Percentiles rank a stretch among this genome's conserved stretches.
Conservation (phyloP, 2,797 vertebrate genomes). For the Phylloscopus collybita region DNA sequence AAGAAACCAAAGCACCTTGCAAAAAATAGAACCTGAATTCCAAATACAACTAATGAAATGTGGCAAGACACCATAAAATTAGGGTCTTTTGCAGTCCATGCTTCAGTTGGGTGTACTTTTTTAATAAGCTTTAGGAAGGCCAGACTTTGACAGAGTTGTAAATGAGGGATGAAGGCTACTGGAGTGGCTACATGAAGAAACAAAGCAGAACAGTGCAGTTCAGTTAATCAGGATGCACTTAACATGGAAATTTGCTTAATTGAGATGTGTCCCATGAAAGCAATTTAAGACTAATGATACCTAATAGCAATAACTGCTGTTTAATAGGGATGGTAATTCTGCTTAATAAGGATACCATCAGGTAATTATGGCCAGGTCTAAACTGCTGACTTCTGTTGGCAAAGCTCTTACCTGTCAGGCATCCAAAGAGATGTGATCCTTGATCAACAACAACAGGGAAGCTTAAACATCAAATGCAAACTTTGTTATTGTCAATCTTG, state of each 20-base stretch:
- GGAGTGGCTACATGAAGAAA: not conserved
- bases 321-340: slow-evolving; percentile 57
- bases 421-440: not conserved
- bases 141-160: not conserved
- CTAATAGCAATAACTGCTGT: slow-evolving; percentile 56
- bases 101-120: not conserved
- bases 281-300: slow-evolving; percentile 58
- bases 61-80: not conserved
- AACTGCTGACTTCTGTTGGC: not conserved
- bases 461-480: not conserved
- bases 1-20: not conserved
- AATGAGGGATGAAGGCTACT: not conserved
- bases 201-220: not conserved
- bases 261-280: slow-evolving; percentile 64
- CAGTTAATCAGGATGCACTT: slow-evolving; percentile 49
- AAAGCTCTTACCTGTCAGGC: slow-evolving; percentile 8
- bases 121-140: not conserved
- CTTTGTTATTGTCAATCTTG: not conserved
- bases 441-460: not conserved
- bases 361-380: slow-evolving; percentile 50
- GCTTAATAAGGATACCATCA: slow-evolving; percentile 53
- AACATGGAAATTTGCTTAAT: slow-evolving; percentile 49
- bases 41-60: not conserved
- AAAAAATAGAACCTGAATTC: not conserved
- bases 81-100: not conserved